A percentile compares a stretch with the other conserved stretches of the same genome.
Evolutionary conservation across 2,113 vertebrate genomes (phyloP).

Genomic region (Gavialis gangeticus): DNA sequence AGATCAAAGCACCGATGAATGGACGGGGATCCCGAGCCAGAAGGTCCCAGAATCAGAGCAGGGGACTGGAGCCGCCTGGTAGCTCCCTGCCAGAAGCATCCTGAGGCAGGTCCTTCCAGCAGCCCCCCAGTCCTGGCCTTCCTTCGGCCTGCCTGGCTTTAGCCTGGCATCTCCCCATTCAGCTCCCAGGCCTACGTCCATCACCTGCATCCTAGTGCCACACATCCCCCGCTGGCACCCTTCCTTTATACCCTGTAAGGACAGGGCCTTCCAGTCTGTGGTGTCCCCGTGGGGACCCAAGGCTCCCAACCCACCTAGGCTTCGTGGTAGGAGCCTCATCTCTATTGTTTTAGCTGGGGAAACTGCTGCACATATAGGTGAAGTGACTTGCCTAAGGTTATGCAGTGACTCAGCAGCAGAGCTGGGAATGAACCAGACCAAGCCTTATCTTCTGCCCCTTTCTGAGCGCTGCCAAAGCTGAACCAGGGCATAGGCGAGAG

Average conservation of each 20-base stretch:
- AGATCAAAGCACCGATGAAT: background rate
- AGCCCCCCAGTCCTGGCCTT: no score
- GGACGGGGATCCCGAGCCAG: background rate
- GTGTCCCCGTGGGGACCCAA: no score
- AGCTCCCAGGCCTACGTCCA: no score
- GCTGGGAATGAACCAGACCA: background rate
- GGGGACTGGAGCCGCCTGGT: background rate
- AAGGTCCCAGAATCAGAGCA: background rate
- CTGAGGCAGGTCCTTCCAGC: accelerated
- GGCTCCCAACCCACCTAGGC: background rate
- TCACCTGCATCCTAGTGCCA: no score
- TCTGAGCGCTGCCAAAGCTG: background rate
- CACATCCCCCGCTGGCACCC: no score
- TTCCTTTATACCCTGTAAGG: no score
- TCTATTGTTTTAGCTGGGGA: background rate
- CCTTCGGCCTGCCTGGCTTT: no score
- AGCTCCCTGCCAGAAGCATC: background rate
- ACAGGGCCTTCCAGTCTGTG: no score
- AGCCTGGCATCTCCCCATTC: no score
- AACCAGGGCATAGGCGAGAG: background rate
- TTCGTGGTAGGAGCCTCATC: background rate
- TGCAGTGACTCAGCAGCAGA: background rate
- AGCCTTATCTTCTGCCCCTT: background rate
- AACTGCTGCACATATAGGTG: background rate
- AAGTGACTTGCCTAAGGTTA: background rate